Conservation (phyloP, 2,113 vertebrate species). For the Zosterops hypoxanthus region DNA sequence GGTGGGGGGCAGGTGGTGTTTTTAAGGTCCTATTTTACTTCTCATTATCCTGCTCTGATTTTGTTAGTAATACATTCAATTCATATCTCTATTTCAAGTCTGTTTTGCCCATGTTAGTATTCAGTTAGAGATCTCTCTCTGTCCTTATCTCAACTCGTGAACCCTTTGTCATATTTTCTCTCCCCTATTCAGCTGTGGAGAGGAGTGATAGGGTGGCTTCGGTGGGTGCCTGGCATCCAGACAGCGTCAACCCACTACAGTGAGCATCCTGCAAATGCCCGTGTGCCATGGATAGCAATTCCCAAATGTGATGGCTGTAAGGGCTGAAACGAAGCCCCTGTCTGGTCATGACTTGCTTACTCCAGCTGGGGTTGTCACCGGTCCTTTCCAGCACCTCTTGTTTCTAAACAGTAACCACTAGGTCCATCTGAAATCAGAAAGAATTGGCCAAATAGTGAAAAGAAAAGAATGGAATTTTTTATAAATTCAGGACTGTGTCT, state of each 20-base stretch:
- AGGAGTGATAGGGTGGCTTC: not conserved
- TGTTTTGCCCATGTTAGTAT: not conserved
- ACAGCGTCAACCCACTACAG: not conserved
- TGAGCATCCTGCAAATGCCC: not conserved
- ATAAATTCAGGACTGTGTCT: not conserved
- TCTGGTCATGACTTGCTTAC: not conserved
- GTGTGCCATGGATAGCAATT: accelerated
- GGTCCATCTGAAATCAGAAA: not conserved
- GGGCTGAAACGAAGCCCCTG: not conserved
- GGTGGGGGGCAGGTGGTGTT: not conserved
- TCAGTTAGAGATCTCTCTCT: not conserved
- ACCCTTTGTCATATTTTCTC: not conserved
- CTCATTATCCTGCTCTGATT: not conserved
- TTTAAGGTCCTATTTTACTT: not conserved
- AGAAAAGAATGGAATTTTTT: not conserved
- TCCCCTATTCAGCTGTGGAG: not conserved
- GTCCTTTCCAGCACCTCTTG: not conserved
- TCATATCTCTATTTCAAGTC: not conserved
- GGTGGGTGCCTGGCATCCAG: not conserved
- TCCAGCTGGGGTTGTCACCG: not conserved
- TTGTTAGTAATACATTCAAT: not conserved
- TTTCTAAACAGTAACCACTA: not conserved
- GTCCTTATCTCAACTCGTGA: not conserved
- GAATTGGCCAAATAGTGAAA: not conserved
- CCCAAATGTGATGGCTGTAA: not conserved